Conservation (phyloP, 1,140 invertebrate species). For the Andrena cerasifolii region DNA sequence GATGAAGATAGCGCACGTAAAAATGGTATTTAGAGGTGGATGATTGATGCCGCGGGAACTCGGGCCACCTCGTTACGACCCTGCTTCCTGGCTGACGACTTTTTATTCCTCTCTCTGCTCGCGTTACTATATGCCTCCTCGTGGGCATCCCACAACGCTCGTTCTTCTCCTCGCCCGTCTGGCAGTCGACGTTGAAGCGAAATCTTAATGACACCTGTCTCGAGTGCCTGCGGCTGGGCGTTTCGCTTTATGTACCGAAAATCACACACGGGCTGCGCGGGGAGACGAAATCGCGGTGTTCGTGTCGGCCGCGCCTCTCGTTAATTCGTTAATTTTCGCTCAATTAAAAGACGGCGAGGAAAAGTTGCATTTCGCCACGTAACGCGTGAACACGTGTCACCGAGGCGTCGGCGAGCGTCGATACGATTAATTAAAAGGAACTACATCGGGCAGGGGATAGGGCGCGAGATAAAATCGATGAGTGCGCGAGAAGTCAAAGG, state of each 20-base stretch:
- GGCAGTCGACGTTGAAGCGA: conserved; percentile 56
- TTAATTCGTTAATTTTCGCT: conserved; percentile 31
- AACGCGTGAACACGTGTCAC: neutral
- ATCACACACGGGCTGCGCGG: conserved; percentile 25
- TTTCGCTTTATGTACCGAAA: conserved; percentile 56
- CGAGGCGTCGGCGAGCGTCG: neutral
- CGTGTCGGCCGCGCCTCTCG: conserved; percentile 25
- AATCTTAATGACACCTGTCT: conserved; percentile 69
- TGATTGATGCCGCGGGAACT: conserved; percentile 58
- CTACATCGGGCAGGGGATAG: neutral
- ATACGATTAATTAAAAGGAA: neutral
- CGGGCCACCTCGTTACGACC: conserved; percentile 50
- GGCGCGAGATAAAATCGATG: neutral
- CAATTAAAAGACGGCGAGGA: neutral
- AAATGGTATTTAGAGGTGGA: conserved; percentile 59
- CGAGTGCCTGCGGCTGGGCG: conserved; percentile 29
- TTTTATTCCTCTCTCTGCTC: conserved; percentile 25
- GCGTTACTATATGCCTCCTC: conserved; percentile 32
- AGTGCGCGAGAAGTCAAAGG: neutral
- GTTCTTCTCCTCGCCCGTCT: conserved; percentile 44
- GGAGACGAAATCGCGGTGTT: conserved; percentile 40
- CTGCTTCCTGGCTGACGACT: conserved; percentile 16
- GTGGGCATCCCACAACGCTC: conserved; percentile 43
- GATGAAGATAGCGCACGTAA: conserved; percentile 58
- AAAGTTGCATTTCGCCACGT: neutral